Conservation (phyloP, 2,113 vertebrate species). For the Poeciliopsis prolifica region DNA sequence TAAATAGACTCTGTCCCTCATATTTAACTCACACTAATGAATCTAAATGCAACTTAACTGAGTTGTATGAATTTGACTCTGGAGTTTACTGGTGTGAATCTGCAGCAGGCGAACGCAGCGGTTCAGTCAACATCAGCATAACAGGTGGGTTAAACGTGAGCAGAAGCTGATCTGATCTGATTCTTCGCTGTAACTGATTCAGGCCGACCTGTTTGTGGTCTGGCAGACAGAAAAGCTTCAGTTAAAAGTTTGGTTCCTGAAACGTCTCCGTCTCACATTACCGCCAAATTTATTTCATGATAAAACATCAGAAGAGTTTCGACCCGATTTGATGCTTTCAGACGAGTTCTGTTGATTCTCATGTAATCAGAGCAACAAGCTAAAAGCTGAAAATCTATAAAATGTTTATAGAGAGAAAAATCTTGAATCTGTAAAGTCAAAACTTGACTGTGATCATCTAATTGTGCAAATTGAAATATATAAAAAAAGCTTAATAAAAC, state of each 20-base stretch:
- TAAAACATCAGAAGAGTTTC: too few species aligned
- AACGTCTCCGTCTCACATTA: too few species aligned
- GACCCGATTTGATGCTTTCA: too few species aligned
- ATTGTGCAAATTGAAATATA: too few species aligned
- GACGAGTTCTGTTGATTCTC: background rate
- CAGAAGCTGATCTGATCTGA: background rate
- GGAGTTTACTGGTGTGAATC: slow-evolving; percentile 33
- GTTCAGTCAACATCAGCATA: slow-evolving; percentile 3
- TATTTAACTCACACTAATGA: accelerated
- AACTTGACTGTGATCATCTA: background rate
- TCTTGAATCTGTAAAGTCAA: background rate
- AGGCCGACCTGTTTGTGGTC: background rate
- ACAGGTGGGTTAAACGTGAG: background rate
- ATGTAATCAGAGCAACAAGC: background rate
- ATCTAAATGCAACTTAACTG: background rate
- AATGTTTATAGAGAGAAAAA: background rate
- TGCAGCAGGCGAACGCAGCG: slow-evolving; percentile 5
- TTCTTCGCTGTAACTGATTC: background rate
- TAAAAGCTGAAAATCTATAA: background rate
- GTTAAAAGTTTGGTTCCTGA: too few species aligned
- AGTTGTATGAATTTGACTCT: background rate
- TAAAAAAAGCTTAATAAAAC: too few species aligned
- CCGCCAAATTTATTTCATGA: too few species aligned
- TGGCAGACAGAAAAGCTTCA: background rate
- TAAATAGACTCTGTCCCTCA: accelerated